Evolutionary conservation across 2,797 vertebrate species (phyloP).

Genomic region (Streptopelia turtur): DNA sequence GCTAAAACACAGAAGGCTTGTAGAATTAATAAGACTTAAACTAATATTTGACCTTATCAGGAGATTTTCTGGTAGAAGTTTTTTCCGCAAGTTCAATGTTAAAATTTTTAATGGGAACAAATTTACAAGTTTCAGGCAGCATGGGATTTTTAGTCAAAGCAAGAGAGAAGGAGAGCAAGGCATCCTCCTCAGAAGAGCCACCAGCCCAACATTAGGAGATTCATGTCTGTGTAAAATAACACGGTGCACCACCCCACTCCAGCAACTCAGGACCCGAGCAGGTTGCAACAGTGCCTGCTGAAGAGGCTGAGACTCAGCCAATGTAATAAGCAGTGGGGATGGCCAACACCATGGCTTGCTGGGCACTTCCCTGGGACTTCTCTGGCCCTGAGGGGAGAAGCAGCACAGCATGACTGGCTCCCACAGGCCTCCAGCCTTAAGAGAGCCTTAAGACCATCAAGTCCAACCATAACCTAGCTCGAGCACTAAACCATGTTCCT

Average conservation of each 20-base stretch:
- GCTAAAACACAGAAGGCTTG: background rate
- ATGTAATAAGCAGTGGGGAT: background rate
- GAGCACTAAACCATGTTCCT: too few relatives aligned
- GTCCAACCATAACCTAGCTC: too few relatives aligned
- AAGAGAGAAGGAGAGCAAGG: background rate
- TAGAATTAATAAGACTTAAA: background rate
- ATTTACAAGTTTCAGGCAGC: background rate
- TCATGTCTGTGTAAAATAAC: background rate
- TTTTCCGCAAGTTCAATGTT: background rate
- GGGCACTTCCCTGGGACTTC: background rate
- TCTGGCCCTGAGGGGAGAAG: background rate
- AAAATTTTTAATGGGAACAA: background rate
- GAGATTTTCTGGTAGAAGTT: background rate
- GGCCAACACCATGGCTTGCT: background rate
- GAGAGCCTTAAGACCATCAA: too few relatives aligned
- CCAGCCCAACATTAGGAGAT: background rate
- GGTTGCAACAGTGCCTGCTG: background rate
- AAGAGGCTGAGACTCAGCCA: background rate
- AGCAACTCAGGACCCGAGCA: rapidly evolving
- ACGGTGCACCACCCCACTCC: background rate
- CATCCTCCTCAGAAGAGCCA: background rate
- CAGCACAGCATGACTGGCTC: background rate
- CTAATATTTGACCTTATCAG: background rate
- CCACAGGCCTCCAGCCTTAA: background rate
- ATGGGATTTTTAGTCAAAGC: background rate